Conservation (phyloP, 2,888 invertebrate genomes). For the Autographa gamma region DNA sequence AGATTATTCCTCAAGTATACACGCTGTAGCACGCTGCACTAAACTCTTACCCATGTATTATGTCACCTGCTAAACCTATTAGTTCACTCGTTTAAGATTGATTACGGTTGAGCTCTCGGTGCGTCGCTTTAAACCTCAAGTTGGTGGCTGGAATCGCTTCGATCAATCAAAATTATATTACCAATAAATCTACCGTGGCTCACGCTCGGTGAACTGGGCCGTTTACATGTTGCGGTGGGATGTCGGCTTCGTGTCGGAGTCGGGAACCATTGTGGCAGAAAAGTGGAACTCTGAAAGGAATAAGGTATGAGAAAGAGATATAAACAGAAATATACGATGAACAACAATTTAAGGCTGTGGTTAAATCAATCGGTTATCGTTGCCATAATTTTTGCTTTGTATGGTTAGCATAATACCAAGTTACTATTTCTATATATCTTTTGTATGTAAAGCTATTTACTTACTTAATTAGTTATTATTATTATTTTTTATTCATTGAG, state of each 20-base stretch:
- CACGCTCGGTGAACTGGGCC: conserved; percentile 65
- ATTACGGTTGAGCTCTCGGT: conserved; percentile 71
- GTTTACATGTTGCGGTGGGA: conserved; percentile 67
- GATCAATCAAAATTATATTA: conserved; percentile 88
- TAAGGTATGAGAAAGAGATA: neutral
- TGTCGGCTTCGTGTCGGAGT: conserved; percentile 26
- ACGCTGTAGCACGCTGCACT: conserved; percentile 31
- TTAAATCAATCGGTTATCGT: no score
- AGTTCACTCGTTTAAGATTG: conserved; percentile 71
- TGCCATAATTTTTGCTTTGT: no score
- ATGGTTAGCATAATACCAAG: no score
- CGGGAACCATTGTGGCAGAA: neutral
- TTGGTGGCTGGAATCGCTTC: conserved; percentile 72
- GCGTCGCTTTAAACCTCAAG: conserved; percentile 75
- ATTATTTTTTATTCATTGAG: no score
- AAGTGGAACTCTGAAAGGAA: no score
- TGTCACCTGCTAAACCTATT: conserved; percentile 51
- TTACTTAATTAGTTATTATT: no score
- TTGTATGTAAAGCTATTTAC: no score
- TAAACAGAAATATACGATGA: no score
- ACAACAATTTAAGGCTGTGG: no score
- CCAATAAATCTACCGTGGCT: conserved; percentile 85
- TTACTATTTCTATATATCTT: no score
- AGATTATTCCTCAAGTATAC: neutral
- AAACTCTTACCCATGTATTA: conserved; percentile 47